Evolutionary conservation across 2,888 invertebrate genomes (phyloP), one percentile per base, ranked within the genome.

Genomic region (Julus scanicus): DNA sequence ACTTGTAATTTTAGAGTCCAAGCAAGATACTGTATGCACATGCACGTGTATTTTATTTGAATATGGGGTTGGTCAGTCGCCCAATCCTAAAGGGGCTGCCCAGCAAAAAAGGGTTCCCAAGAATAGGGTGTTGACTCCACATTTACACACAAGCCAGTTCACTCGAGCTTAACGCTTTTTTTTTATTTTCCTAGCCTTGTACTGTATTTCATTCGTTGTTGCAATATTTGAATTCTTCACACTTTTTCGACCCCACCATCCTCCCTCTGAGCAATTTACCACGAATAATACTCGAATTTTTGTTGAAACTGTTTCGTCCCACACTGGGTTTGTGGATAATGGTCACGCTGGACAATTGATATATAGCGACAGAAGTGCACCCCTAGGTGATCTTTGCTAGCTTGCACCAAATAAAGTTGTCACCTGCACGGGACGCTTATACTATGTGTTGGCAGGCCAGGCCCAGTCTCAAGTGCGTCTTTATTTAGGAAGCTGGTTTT

Each of bases 181-280:
- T 71, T 71, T 80, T 37, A 80, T 80, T 80, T 80, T 44, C 5
- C 80, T 4, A 3, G 2, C 37, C 80, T 11, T 71, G 29, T 71
- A n/a, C 29, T 20, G 63, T 20, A 63, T 63, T 63, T 63, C 71
- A 71, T 71, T 71, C 29, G 3, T 5, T 80, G 80, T 80, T 37
- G 80, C 80, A 80, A 80, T 80, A 80, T 80, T 80, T 80, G 80
- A 80, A 80, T 80, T 80, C 80, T 37, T 80, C 80, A 80, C 80
- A 80, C 80, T 80, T 80, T 71, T 80, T 80, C 80, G 37, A 37
- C 80, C 80, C 37, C 80, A 13, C 29, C 71, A 71, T 71, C 13
- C 29, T 71, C 71, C 71, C 71, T 71, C 6, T 71, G 29, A 71
- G 71, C 71, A 71, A 71, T 71, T 71, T 71, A 71, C 80, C 80